These are phyloP conservation scores for Podarcis siculus DNA, from an alignment of 2,797 vertebrate species.

Conservation along the genomic window DNA sequence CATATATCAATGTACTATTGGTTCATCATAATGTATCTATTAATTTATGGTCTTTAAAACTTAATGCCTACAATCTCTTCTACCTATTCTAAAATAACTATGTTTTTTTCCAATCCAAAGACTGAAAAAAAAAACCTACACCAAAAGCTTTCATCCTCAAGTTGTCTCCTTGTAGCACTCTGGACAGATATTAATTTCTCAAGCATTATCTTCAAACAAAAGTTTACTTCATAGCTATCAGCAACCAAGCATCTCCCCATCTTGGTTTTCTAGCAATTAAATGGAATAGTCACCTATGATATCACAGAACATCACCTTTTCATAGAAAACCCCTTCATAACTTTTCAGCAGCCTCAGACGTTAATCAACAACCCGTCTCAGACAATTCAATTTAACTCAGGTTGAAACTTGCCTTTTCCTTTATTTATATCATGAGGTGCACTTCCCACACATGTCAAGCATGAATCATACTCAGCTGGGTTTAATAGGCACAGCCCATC, in stretches of 20 bases:
- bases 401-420: constrained; percentile 10
- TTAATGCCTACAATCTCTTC: neutral
- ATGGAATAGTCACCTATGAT: neutral
- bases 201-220: neutral
- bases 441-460: neutral
- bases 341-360: neutral
- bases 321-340: neutral
- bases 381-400: constrained; percentile 6
- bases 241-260: neutral
- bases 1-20: neutral
- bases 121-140: neutral
- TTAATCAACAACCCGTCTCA: neutral
- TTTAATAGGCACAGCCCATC: neutral
- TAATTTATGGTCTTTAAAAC: neutral
- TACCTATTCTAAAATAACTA: neutral
- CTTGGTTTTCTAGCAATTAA: neutral
- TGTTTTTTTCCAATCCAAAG: neutral
- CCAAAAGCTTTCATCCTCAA: neutral
- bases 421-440: constrained; percentile 7
- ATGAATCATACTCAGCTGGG: constrained; percentile 1
- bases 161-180: neutral
- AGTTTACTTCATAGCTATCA: neutral
- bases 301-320: neutral
- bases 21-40: neutral
- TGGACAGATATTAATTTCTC: neutral